Base-by-base conservation (phyloP, 1,140 invertebrate genomes). In the Reticulitermes speratus region DNA sequence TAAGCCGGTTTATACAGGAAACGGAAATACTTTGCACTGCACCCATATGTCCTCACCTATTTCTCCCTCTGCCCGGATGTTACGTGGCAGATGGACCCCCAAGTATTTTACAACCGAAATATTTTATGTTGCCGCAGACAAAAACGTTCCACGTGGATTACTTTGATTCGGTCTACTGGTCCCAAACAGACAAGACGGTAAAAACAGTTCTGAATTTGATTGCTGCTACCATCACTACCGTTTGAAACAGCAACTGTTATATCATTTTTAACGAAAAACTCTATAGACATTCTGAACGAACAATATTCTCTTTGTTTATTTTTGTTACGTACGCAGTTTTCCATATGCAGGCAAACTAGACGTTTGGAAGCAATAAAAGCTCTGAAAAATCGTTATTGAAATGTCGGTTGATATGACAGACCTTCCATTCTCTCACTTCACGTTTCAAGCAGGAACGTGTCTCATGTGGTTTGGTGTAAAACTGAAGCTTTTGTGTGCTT, bases 1-100 rank as follows among this genome's bases (percentile, higher is more conserved):
- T 75, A 75, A n/a, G 65, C 65, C 65, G 65, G 65, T 30, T 75
- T 75, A 75, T 30, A 30, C 65, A n/a, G 65, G 65, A 75, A 75
- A 75, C 65, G 65, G 65, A 75, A 75, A 75, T 75, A 75, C 65
- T 75, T 19, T 30, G 65, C 25, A 75, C n/a, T 75, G 65, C 65
- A 75, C 65, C 65, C 65, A 8, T 30, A 25, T 75, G 65, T 75
- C 65, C 65, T 75, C 65, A 75, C 65, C n/a, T 75, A 75, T 75
- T n/a, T 30, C 7, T 75, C 65, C 65, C 25, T 75, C 25, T 12
- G 65, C 9, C 65, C 65, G 65, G 65, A 75, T 75, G 65, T 75
- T 3, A 25, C n/a, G 65, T 75, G 65, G 65, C 65, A 75, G 65
- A 75, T 75, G 65, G 65, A 75, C 65, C 65, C 59, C 65, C n/a